Evolutionary conservation across 2,797 vertebrate species (phyloP), one percentile per base, ranked within the genome.

Genomic region (Cygnus olor): DNA sequence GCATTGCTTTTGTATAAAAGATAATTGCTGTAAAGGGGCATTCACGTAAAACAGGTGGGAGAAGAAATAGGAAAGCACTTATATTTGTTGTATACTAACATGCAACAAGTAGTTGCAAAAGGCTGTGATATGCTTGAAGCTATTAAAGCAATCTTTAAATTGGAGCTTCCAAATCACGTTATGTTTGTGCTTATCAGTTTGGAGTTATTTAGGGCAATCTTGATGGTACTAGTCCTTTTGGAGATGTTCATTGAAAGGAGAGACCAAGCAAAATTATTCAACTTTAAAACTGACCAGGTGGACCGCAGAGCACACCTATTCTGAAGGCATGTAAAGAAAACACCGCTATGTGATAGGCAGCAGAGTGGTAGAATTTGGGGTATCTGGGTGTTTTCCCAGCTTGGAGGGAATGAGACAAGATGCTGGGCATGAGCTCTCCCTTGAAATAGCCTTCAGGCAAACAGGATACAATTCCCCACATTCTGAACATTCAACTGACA

Each of bases 91-190:
- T 80, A 21, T 42, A 56, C n/a, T 61, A 36, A 34, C 49, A 70
- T 40, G 45, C 6, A 58, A n/a, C 3, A 32, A 90, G 76, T n/a
- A 85, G n/a, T 17, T 60, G 49, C 30, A 24, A 87, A 94, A 93
- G 22, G 30, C 73, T 70, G 28, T 42, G 72, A 87, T 87, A 61
- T 80, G 65, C 79, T 47, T 72, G 72, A 80, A 89, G 61, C 40
- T 58, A 82, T 80, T 83, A 93, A 90, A 93, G 57, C 60, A 60
- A 71, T 89, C 79, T 83, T 54, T 60, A 92, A 94, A 92, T 54
- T 64, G 38, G 64, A 91, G 47, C 22, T 53, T 70, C 19, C 36
- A 74, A 89, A 91, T 68, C 56, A 61, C 66, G 64, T 45, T 66
- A 42, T 56, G 32, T 65, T 93, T 80, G 57, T 60, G 25, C 19